These are phyloP conservation scores for Parnassius orleans DNA, from an alignment of 2,888 invertebrate species.

Conservation along the genomic window DNA sequence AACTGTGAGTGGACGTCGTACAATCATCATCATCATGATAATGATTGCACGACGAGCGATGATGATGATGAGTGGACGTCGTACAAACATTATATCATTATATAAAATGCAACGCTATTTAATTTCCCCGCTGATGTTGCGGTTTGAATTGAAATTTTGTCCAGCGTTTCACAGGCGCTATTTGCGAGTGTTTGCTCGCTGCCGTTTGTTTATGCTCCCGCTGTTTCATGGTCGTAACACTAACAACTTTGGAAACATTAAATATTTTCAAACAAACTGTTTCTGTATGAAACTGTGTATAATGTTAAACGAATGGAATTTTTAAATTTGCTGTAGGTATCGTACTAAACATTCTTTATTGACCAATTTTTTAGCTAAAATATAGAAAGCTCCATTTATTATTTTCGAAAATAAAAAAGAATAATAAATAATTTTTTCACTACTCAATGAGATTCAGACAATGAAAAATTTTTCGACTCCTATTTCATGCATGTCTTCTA, in stretches of 20 bases:
- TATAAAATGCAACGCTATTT: constrained; percentile 23
- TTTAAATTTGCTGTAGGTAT: too few relatives aligned
- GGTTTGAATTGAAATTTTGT: constrained; percentile 31
- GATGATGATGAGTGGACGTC: too few relatives aligned
- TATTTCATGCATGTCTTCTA: too few relatives aligned
- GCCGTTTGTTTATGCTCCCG: constrained; percentile 41
- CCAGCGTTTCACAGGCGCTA: constrained; percentile 34
- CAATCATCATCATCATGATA: too few relatives aligned
- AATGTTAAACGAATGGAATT: too few relatives aligned
- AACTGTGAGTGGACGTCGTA: neutral
- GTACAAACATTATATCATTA: constrained; percentile 5
- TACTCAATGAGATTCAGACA: too few relatives aligned
- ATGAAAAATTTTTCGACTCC: too few relatives aligned
- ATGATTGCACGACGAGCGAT: constrained; percentile 16
- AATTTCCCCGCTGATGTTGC: constrained; percentile 21
- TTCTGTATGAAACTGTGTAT: neutral
- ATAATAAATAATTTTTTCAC: too few relatives aligned
- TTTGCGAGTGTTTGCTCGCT: constrained; percentile 35
- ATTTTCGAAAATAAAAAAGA: too few relatives aligned
- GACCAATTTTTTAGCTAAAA: too few relatives aligned
- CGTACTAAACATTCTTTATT: too few relatives aligned
- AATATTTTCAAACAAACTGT: constrained; percentile 21
- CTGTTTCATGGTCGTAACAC: constrained; percentile 34
- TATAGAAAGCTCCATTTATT: too few relatives aligned
- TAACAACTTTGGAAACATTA: constrained; percentile 25